Percentiles rank a stretch among this genome's conserved stretches.
These are phyloP conservation scores for Terrapene triunguis DNA, from an alignment of 2,113 vertebrate species.

Conservation along the genomic window DNA sequence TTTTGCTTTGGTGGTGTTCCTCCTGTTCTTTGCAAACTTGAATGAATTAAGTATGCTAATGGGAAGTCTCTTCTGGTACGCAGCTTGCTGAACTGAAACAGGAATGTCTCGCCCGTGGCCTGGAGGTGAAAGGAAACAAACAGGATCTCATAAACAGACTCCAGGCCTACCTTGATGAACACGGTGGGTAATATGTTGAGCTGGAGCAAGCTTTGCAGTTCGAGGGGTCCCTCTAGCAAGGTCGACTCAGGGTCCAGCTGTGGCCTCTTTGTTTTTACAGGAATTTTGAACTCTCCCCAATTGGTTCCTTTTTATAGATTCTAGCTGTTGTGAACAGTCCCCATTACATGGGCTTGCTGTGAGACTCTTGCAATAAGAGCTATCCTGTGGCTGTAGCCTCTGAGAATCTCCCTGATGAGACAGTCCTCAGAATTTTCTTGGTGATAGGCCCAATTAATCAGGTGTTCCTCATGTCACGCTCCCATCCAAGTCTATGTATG, in stretches of 20 bases:
- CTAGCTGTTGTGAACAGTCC: neutral
- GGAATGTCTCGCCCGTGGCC: constrained; percentile 90
- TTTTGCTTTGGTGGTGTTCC: neutral
- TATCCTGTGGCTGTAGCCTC: rapidly evolving
- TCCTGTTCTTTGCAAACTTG: neutral
- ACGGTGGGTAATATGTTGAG: constrained; percentile 78
- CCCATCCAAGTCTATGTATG: neutral
- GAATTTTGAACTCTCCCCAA: neutral
- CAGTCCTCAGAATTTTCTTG: neutral
- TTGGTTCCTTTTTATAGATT: neutral
- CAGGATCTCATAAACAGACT: constrained; percentile 91
- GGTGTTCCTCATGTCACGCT: neutral
- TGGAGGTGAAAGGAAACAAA: constrained; percentile 93
- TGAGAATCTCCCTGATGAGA: neutral
- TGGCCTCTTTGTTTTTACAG: neutral
- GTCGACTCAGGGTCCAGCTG: neutral
- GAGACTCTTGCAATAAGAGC: rapidly evolving
- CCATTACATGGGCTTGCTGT: neutral
- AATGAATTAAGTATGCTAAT: constrained; percentile 18
- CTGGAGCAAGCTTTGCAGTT: neutral
- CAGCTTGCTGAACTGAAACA: constrained; percentile 93
- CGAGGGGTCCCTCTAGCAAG: neutral
- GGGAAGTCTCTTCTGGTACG: neutral
- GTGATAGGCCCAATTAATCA: neutral
- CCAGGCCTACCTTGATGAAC: constrained; percentile 91